phyloP scores from a whole-genome alignment of 2,113 vertebrate genomes.

The Desmodus rotundus region DNA sequence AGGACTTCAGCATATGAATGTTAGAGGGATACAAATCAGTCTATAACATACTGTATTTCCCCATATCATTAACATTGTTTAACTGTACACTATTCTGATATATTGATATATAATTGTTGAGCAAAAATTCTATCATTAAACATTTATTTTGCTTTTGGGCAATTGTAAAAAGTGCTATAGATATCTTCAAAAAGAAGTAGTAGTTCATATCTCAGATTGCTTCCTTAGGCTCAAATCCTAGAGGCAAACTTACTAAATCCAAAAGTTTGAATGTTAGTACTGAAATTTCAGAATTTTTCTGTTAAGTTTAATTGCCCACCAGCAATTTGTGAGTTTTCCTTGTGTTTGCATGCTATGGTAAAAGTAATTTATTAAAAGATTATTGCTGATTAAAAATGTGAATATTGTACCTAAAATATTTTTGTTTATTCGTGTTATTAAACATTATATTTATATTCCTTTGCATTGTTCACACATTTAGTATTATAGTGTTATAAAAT shows the following conservation, averaged over 20 bases:
- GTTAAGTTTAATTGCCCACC: not conserved
- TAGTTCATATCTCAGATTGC: not conserved
- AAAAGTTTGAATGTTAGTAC: not conserved
- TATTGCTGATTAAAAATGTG: not conserved
- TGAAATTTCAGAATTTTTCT: not conserved
- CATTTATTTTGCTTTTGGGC: not conserved
- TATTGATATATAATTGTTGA: not conserved
- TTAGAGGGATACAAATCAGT: not conserved
- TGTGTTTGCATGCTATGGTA: not conserved
- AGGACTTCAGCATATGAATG: not conserved
- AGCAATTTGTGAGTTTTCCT: not conserved
- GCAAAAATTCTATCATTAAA: not conserved
- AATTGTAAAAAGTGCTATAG: not conserved
- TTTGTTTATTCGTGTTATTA: not conserved
- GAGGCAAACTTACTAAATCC: not conserved
- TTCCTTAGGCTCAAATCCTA: not conserved
- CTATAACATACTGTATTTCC: not conserved
- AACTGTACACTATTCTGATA: not conserved
- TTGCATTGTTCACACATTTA: not conserved
- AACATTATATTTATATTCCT: not conserved
- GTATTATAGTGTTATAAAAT: not conserved
- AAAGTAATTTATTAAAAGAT: not conserved
- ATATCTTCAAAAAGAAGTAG: not conserved
- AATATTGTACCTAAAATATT: not conserved
- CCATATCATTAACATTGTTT: not conserved